Percentiles rank a stretch among this genome's conserved stretches.
Conservation (phyloP, 2,797 vertebrate species). For the Orientallactaga sibirica region DNA sequence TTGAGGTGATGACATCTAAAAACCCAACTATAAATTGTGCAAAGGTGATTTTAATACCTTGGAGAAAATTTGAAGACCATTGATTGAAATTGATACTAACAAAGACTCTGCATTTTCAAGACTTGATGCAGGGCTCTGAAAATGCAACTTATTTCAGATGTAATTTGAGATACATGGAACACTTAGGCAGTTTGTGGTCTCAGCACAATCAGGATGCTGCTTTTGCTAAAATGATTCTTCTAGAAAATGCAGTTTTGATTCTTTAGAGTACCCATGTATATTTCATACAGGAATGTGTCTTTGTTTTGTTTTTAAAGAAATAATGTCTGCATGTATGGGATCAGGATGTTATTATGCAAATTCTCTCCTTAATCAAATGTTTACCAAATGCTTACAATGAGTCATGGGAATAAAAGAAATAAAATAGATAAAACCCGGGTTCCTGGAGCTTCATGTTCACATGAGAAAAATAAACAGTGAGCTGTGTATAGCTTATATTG, state of each 20-base stretch:
- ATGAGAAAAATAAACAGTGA: not conserved
- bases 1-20: constrained; percentile 39
- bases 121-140: not conserved
- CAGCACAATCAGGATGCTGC: constrained; percentile 29
- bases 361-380: not conserved
- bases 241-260: constrained; percentile 36
- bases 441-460: not conserved
- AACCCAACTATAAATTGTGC: not conserved
- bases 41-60: constrained; percentile 51
- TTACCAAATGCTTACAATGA: not conserved
- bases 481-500: not conserved
- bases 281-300: not conserved
- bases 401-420: not conserved
- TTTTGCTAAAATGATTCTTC: constrained; percentile 46
- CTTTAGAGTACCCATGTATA: not conserved
- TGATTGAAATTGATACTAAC: constrained; percentile 28
- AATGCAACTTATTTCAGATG: not conserved
- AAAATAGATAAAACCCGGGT: not conserved
- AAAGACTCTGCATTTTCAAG: not conserved
- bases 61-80: constrained; percentile 2
- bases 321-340: not conserved
- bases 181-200: constrained; percentile 33
- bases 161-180: constrained; percentile 29
- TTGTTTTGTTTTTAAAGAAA: constrained; percentile 26
- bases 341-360: not conserved